Evolutionary conservation across 2,888 invertebrate species (phyloP).

Genomic region (Acheta domesticus): DNA sequence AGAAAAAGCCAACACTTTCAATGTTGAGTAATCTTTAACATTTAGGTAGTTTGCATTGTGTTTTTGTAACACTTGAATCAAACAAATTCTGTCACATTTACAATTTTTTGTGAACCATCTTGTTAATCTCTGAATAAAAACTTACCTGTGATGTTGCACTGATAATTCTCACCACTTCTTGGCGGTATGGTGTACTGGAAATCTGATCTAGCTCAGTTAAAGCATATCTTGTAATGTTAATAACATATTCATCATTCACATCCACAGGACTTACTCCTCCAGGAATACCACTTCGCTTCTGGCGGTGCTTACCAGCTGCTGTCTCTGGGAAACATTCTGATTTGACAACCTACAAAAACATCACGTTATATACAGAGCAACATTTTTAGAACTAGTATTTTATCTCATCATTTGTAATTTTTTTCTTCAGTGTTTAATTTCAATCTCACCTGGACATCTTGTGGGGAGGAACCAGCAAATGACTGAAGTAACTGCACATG

Average conservation of each 20-base stretch:
- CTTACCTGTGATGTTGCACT: slow-evolving; percentile 39
- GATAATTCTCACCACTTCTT: slow-evolving; percentile 40
- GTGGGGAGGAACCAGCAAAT: slow-evolving; percentile 39
- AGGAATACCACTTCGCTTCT: neutral
- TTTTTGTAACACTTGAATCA: too few relatives aligned
- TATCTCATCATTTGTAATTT: neutral
- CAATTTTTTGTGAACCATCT: neutral
- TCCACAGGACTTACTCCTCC: slow-evolving; percentile 30
- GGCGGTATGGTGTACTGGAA: slow-evolving; percentile 40
- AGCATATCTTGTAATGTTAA: slow-evolving; percentile 39
- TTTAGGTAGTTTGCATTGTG: too few relatives aligned
- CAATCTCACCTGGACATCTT: slow-evolving; percentile 38
- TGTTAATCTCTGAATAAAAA: neutral
- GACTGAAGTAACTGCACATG: slow-evolving; percentile 39
- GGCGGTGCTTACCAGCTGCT: neutral
- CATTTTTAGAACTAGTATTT: neutral
- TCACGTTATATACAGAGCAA: neutral
- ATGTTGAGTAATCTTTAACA: too few relatives aligned
- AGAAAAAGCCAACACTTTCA: neutral
- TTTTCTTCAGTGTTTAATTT: too few relatives aligned
- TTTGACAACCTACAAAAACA: slow-evolving; percentile 40
- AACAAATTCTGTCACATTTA: neutral
- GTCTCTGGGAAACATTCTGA: slow-evolving; percentile 38
- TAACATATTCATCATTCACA: slow-evolving; percentile 38
- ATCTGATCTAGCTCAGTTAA: slow-evolving; percentile 39